These are phyloP conservation scores for Pantherophis alleghaniensis DNA, from an alignment of 2,797 vertebrate genomes.

Conservation along the genomic window DNA sequence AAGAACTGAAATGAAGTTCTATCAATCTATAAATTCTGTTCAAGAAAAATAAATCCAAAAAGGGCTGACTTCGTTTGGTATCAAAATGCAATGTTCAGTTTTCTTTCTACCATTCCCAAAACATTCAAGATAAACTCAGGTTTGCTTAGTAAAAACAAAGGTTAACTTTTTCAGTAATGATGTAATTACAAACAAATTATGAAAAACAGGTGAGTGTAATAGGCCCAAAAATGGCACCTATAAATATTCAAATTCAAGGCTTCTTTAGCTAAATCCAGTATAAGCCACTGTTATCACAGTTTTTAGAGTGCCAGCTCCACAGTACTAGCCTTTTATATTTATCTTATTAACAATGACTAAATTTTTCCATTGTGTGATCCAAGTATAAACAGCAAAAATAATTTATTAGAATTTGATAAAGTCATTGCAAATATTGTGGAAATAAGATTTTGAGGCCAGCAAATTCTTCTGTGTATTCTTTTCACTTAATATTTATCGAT, in stretches of 20 bases:
- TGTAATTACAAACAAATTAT: not conserved
- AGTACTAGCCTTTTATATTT: not conserved
- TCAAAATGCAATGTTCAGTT: not conserved
- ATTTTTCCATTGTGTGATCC: not conserved
- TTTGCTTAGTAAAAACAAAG: not conserved
- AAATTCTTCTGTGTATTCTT: not conserved
- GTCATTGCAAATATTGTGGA: not conserved
- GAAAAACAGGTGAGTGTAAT: not conserved
- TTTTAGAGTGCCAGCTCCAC: not conserved
- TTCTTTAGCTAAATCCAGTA: not conserved
- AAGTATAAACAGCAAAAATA: not conserved
- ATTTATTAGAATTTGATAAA: not conserved
- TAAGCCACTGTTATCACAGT: not conserved
- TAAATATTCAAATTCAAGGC: not conserved
- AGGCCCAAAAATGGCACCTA: not conserved
- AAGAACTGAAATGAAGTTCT: not conserved
- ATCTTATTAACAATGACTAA: conserved; percentile 1
- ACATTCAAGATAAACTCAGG: not conserved
- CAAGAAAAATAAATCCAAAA: not conserved
- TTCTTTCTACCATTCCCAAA: not conserved
- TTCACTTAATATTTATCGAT: not conserved
- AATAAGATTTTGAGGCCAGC: not conserved
- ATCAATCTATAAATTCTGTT: not conserved
- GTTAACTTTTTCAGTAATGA: not conserved
- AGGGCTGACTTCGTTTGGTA: not conserved